These are phyloP conservation scores for Pagetopsis macropterus DNA, from an alignment of 2,797 vertebrate genomes.

Conservation along the genomic window DNA sequence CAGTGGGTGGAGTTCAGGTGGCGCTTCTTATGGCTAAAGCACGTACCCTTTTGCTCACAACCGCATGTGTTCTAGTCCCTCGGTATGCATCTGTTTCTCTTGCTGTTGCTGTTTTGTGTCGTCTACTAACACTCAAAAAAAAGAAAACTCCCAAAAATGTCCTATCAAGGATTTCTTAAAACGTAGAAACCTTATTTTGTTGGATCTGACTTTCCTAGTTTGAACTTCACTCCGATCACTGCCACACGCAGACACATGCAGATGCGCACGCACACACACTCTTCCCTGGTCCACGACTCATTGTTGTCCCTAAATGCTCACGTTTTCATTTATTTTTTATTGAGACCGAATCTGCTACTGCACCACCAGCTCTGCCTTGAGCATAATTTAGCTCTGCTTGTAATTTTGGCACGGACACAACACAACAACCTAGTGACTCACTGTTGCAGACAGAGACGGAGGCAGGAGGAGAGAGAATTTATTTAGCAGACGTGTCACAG, in stretches of 20 bases:
- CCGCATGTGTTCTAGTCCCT: conserved; percentile 4
- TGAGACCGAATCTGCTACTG: conserved; percentile 51
- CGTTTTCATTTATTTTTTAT: conserved; percentile 41
- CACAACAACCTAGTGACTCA: conserved; percentile 67
- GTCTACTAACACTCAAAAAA: neutral
- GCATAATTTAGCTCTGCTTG: conserved; percentile 63
- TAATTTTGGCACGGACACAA: conserved; percentile 61
- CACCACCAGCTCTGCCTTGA: conserved; percentile 52
- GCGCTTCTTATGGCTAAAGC: conserved; percentile 60
- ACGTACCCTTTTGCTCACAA: conserved; percentile 29
- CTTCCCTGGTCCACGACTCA: conserved; percentile 49
- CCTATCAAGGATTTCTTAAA: conserved; percentile 8
- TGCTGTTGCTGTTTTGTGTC: neutral
- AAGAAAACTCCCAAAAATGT: neutral
- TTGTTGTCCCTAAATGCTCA: conserved; percentile 59
- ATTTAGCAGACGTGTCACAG: conserved; percentile 51
- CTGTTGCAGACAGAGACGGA: conserved; percentile 52
- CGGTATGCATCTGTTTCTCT: neutral
- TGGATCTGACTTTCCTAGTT: conserved; percentile 35
- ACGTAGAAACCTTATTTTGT: neutral
- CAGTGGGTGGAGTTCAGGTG: conserved; percentile 74
- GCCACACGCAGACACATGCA: conserved; percentile 22
- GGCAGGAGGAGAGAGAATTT: conserved; percentile 35
- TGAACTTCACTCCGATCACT: conserved; percentile 36
- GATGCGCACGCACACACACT: neutral